These are phyloP conservation scores for Chrysoperla carnea DNA, from an alignment of 1,140 invertebrate genomes.

Conservation along the genomic window DNA sequence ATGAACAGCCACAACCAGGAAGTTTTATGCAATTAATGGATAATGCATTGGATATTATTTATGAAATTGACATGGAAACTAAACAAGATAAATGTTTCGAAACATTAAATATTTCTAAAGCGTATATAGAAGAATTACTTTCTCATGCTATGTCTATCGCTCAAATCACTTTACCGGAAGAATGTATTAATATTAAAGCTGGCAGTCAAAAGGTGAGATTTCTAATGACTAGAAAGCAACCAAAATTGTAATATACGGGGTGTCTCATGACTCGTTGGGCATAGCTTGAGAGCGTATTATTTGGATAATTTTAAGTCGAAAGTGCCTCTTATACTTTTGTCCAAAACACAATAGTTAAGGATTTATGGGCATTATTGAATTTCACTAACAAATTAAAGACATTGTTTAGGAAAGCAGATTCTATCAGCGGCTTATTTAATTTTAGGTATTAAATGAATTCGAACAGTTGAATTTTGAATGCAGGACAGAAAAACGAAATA, in stretches of 20 bases:
- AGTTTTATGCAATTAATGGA: constrained; percentile 17
- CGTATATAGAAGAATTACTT: constrained; percentile 14
- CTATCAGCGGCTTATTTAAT: no score
- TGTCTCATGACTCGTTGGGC: no score
- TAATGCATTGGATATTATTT: constrained; percentile 10
- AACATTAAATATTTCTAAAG: constrained; percentile 6
- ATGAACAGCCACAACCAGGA: constrained; percentile 1
- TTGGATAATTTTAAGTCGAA: no score
- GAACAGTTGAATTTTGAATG: constrained; percentile 10
- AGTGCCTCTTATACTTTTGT: no score
- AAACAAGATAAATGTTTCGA: constrained; percentile 1
- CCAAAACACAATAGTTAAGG: no score
- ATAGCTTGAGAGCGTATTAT: no score
- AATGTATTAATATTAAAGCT: constrained; percentile 14
- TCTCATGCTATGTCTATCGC: constrained; percentile 18
- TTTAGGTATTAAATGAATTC: constrained; percentile 12
- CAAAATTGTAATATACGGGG: background rate
- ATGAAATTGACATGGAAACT: constrained; percentile 9
- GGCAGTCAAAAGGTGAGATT: constrained; percentile 8
- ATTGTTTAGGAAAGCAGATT: no score
- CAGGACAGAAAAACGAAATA: constrained; percentile 6
- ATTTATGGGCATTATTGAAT: no score
- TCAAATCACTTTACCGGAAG: constrained; percentile 13
- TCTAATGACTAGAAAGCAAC: background rate
- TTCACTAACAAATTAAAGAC: no score